Percentiles rank a stretch among this genome's conserved stretches.
Evolutionary conservation across 2,888 invertebrate species (phyloP).

Genomic region (Teinopalpus imperialis): DNA sequence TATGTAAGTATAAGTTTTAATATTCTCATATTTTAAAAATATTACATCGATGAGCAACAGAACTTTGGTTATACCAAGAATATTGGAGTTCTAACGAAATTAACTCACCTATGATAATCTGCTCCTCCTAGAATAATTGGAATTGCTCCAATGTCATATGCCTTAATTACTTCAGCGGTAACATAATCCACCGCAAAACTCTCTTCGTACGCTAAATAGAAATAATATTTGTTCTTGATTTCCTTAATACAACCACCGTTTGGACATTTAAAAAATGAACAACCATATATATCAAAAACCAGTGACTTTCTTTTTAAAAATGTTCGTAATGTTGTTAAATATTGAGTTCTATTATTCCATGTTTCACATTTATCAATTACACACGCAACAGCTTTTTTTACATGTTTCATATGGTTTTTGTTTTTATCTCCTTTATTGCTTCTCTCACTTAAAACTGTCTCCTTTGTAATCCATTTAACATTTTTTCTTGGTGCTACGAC

Average conservation of each 20-base stretch:
- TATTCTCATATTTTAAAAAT: too few relatives aligned
- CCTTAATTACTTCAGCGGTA: constrained; percentile 56
- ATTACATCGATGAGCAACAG: too few relatives aligned
- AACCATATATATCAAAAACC: constrained; percentile 74
- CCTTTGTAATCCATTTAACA: constrained; percentile 41
- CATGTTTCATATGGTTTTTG: constrained; percentile 37
- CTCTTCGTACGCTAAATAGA: constrained; percentile 57
- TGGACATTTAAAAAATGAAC: constrained; percentile 46
- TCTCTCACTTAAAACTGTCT: constrained; percentile 11
- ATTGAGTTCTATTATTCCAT: constrained; percentile 31
- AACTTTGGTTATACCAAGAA: too few relatives aligned
- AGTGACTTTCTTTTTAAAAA: constrained; percentile 53
- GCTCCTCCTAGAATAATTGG: constrained; percentile 85
- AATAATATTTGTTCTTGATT: constrained; percentile 55
- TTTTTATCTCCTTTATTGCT: constrained; percentile 26
- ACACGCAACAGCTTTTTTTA: constrained; percentile 36
- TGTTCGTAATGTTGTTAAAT: constrained; percentile 53
- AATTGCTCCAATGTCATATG: constrained; percentile 80
- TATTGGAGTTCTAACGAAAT: too few relatives aligned
- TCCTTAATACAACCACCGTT: constrained; percentile 40
- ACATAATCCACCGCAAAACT: constrained; percentile 58
- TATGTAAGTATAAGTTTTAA: too few relatives aligned
- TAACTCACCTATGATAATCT: constrained; percentile 79
- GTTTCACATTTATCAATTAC: constrained; percentile 44
- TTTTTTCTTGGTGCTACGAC: constrained; percentile 47